These are phyloP conservation scores for Sycophaga agraensis DNA, from an alignment of 1,140 invertebrate species.

Conservation along the genomic window DNA sequence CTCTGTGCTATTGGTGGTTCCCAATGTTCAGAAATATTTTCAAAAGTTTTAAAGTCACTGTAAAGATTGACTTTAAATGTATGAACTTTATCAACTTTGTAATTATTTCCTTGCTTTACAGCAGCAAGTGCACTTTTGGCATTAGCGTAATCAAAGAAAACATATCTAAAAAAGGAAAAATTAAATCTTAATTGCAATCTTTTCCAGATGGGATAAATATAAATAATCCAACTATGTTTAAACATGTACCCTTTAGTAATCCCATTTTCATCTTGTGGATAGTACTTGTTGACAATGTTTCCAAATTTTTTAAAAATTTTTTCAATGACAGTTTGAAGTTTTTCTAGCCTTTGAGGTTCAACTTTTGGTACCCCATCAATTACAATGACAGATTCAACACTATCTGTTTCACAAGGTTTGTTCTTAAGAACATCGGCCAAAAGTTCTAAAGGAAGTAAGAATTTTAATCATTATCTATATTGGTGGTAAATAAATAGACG, in stretches of 20 bases:
- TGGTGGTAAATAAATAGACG: no score
- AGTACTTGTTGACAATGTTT: constrained; percentile 85
- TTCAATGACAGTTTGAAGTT: constrained; percentile 88
- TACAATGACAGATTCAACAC: constrained; percentile 93
- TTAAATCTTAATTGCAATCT: constrained; percentile 7
- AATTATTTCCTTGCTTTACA: constrained; percentile 84
- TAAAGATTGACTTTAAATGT: constrained; percentile 95
- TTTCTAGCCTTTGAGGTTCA: constrained; percentile 86
- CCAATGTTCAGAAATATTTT: constrained; percentile 91
- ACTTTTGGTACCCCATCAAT: constrained; percentile 96
- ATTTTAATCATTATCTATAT: neutral
- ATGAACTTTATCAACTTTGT: constrained; percentile 95
- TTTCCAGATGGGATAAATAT: no score
- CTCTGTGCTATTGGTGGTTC: constrained; percentile 82
- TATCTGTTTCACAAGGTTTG: constrained; percentile 91
- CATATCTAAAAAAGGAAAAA: constrained; percentile 70
- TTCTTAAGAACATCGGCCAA: constrained; percentile 82
- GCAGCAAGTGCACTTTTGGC: constrained; percentile 82
- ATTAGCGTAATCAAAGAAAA: constrained; percentile 90
- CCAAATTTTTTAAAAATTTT: constrained; percentile 94
- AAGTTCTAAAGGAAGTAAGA: constrained; percentile 72
- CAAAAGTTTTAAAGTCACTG: constrained; percentile 95
- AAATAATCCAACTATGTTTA: neutral
- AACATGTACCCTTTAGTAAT: constrained; percentile 83
- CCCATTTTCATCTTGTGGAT: constrained; percentile 78